Conservation (phyloP, 2,797 vertebrate genomes). For the Alosa sapidissima region DNA sequence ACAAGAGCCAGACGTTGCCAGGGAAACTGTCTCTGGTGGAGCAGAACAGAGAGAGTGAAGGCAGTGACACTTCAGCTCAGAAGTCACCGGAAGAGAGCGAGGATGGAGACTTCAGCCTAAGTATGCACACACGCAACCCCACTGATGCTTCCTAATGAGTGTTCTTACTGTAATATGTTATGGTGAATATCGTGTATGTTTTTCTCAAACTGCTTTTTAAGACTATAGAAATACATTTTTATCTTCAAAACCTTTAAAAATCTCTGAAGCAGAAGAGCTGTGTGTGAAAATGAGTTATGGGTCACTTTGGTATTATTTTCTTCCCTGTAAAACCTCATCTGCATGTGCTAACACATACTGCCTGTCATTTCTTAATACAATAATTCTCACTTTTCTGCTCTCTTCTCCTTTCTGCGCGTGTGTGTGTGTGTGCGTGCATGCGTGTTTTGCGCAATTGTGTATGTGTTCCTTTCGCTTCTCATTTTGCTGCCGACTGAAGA, state of each 20-base stretch:
- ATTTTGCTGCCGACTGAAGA: slow-evolving; percentile 72
- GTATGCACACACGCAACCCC: slow-evolving; percentile 66
- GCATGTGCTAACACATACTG: slow-evolving; percentile 11
- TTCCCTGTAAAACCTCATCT: background rate
- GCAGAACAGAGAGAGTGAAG: slow-evolving; percentile 74
- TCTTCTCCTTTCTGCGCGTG: slow-evolving; percentile 48
- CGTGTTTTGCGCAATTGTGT: background rate
- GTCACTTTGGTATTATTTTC: background rate
- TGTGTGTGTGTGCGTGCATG: slow-evolving; percentile 22
- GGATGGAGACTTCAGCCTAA: slow-evolving; percentile 72
- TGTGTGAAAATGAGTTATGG: background rate
- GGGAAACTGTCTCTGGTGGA: slow-evolving; percentile 73
- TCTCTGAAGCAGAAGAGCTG: background rate
- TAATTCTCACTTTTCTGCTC: background rate
- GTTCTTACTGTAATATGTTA: background rate
- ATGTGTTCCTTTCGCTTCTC: slow-evolving; percentile 60
- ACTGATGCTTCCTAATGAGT: background rate
- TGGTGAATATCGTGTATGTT: background rate
- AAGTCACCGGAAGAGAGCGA: slow-evolving; percentile 63
- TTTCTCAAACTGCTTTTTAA: background rate
- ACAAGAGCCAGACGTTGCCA: slow-evolving; percentile 70
- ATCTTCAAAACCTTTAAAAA: background rate
- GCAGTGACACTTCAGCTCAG: slow-evolving; percentile 56
- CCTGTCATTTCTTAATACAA: background rate
- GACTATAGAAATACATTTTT: background rate